A percentile compares a stretch with the other conserved stretches of the same genome.
These are phyloP conservation scores for Serrognathus titanus DNA, from an alignment of 2,888 invertebrate genomes.

Conservation along the genomic window DNA sequence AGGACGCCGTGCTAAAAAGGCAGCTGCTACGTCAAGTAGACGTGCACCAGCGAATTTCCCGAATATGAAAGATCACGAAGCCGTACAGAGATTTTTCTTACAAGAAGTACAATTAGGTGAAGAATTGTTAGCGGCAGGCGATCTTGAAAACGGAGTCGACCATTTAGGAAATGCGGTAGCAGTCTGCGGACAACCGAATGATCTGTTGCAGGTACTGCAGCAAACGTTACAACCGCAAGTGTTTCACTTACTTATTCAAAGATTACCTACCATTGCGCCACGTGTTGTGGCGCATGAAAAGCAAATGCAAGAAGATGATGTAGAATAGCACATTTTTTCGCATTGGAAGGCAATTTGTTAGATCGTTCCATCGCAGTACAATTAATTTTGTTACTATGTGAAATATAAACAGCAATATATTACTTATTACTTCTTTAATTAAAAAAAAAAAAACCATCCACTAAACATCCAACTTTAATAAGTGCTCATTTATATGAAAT, in stretches of 20 bases:
- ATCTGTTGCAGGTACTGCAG: constrained; percentile 81
- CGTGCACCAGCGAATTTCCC: constrained; percentile 63
- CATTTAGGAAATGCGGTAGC: constrained; percentile 97
- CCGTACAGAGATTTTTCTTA: constrained; percentile 76
- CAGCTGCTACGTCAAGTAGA: constrained; percentile 42
- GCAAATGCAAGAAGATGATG: constrained; percentile 46
- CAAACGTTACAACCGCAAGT: constrained; percentile 94
- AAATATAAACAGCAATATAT: constrained; percentile 19
- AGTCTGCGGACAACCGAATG: constrained; percentile 92
- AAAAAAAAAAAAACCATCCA: too few relatives aligned
- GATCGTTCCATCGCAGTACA: constrained; percentile 27
- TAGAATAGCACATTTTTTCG: constrained; percentile 36
- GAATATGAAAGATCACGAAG: constrained; percentile 87
- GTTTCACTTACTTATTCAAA: constrained; percentile 83
- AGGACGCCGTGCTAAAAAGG: constrained; percentile 63
- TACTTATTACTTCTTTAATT: constrained; percentile 2
- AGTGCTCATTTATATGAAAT: too few relatives aligned
- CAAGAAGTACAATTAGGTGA: constrained; percentile 90
- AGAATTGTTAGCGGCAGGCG: constrained; percentile 80
- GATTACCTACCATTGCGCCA: constrained; percentile 65
- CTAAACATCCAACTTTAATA: too few relatives aligned
- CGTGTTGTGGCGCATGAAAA: constrained; percentile 41
- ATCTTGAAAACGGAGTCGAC: constrained; percentile 87
- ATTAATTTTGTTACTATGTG: constrained; percentile 25
- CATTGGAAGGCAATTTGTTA: constrained; percentile 20